Percentiles rank a stretch among this genome's conserved stretches.
Conservation (phyloP, 1,140 invertebrate genomes). For the Microplitis mediator region DNA sequence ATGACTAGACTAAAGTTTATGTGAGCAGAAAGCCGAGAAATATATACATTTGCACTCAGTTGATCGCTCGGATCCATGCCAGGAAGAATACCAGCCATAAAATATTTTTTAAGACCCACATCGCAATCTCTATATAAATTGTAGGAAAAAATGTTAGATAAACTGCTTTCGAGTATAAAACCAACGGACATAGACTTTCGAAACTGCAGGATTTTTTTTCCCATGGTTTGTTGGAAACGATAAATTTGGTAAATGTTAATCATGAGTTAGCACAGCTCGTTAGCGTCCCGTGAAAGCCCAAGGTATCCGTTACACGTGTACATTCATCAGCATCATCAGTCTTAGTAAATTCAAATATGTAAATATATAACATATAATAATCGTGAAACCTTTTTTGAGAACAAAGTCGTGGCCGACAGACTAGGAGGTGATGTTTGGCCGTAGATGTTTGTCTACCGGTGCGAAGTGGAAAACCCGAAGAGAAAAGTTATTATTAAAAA, state of each 20-base stretch:
- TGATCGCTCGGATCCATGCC: neutral
- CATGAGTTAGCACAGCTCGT: slow-evolving; percentile 6
- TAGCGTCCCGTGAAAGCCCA: neutral
- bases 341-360: no score
- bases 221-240: neutral
- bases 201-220: neutral
- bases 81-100: neutral
- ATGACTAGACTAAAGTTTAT: slow-evolving; percentile 13
- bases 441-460: no score
- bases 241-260: slow-evolving; percentile 5
- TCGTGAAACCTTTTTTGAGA: no score
- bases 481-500: no score
- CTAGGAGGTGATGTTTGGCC: no score
- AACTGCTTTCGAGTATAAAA: no score
- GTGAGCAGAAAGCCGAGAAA: slow-evolving; percentile 22
- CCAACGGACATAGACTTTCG: no score
- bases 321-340: neutral
- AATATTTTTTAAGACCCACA: neutral
- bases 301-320: neutral
- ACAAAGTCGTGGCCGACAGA: no score
- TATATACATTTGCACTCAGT: neutral
- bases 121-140: neutral
- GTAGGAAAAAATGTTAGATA: no score
- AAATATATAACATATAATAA: neutral
- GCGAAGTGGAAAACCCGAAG: no score